phyloP scores from a whole-genome alignment of 2,797 vertebrate genomes.

The Yasuhikotakia modesta region DNA sequence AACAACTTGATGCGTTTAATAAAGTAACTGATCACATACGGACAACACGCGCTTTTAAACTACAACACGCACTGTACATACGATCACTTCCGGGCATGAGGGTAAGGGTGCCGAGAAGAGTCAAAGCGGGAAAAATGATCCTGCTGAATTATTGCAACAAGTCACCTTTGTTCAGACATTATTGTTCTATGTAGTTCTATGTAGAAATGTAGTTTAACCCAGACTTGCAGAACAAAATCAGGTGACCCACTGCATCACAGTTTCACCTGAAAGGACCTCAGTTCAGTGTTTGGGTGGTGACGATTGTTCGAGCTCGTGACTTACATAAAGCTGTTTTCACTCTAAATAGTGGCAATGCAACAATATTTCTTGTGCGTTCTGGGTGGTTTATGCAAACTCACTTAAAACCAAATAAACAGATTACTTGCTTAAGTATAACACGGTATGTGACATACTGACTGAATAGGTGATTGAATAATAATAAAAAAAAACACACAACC shows the following conservation, averaged over 20 bases:
- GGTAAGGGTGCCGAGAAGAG: conserved; percentile 33
- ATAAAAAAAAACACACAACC: not conserved
- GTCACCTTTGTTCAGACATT: not conserved
- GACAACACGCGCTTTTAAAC: not conserved
- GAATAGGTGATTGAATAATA: too few relatives aligned
- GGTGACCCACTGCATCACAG: not conserved
- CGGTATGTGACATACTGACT: too few relatives aligned
- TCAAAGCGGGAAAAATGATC: not conserved
- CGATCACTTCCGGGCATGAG: conserved; percentile 45
- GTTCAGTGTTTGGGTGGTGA: too few relatives aligned
- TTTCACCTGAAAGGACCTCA: not conserved
- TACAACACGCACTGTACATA: not conserved
- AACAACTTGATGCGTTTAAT: rapidly evolving
- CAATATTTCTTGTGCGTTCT: not conserved
- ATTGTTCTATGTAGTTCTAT: too few relatives aligned
- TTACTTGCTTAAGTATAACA: not conserved
- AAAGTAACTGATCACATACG: not conserved
- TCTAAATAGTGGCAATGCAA: not conserved
- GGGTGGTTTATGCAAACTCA: not conserved
- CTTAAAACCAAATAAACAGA: not conserved
- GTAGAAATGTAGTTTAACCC: too few relatives aligned
- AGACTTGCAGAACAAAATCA: not conserved
- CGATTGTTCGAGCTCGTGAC: too few relatives aligned
- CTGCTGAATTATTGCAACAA: not conserved
- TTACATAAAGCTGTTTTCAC: too few relatives aligned